Evolutionary conservation across 2,888 invertebrate species (phyloP).

Genomic region (Drosophila paramelanica): DNA sequence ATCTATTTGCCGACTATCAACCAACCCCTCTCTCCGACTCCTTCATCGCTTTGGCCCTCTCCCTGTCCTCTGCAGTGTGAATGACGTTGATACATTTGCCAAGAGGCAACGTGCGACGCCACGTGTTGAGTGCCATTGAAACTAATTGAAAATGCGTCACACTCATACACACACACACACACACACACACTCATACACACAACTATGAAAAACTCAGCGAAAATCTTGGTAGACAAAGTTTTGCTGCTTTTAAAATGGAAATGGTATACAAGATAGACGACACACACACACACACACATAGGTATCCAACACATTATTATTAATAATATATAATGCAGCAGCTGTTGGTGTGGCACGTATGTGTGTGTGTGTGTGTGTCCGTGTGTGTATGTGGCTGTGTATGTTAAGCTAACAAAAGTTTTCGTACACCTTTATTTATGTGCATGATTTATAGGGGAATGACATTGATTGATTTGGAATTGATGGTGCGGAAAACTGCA

Average conservation of each 20-base stretch:
- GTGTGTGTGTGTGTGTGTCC: not conserved
- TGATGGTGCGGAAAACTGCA: slow-evolving; percentile 74
- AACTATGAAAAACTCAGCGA: slow-evolving; percentile 33
- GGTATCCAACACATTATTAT: slow-evolving; percentile 50
- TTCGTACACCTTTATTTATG: slow-evolving; percentile 66
- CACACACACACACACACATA: slow-evolving; percentile 22
- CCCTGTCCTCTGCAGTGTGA: slow-evolving; percentile 16
- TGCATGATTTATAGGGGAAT: slow-evolving; percentile 75
- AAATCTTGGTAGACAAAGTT: slow-evolving; percentile 70
- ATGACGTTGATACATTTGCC: slow-evolving; percentile 71
- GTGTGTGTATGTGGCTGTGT: not conserved
- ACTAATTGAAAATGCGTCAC: slow-evolving; percentile 74
- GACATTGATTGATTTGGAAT: slow-evolving; percentile 76
- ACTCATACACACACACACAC: slow-evolving; percentile 12
- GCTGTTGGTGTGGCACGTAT: slow-evolving; percentile 49
- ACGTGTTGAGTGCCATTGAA: slow-evolving; percentile 73
- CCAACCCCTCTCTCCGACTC: not conserved
- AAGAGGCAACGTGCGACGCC: slow-evolving; percentile 43
- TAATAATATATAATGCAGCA: slow-evolving; percentile 75
- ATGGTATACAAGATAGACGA: slow-evolving; percentile 40
- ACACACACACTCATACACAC: slow-evolving; percentile 22
- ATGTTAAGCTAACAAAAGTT: slow-evolving; percentile 42
- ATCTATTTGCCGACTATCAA: slow-evolving; percentile 70
- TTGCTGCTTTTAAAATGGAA: slow-evolving; percentile 64
- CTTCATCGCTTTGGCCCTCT: not conserved